phyloP scores from a whole-genome alignment of 2,888 invertebrate genomes.

The Melipona bicolor region DNA sequence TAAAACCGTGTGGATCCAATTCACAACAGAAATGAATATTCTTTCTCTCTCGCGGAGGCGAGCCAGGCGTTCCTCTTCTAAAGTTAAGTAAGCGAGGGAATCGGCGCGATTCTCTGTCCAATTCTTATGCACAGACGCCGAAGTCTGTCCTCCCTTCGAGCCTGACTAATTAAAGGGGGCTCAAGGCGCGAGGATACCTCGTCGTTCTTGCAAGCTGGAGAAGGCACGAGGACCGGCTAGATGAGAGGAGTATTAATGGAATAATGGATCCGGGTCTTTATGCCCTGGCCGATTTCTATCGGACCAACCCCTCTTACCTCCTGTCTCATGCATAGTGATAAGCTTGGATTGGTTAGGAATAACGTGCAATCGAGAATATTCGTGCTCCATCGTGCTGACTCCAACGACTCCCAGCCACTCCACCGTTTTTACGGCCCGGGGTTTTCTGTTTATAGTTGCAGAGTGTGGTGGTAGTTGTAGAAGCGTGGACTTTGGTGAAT shows the following conservation, averaged over 20 bases:
- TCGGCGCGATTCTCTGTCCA: conserved; percentile 70
- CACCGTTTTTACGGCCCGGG: background rate
- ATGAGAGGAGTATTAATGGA: conserved; percentile 52
- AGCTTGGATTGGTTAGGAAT: background rate
- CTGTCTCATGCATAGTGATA: conserved; percentile 51
- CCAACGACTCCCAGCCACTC: background rate
- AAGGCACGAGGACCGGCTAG: conserved; percentile 29
- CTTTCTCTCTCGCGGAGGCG: conserved; percentile 56
- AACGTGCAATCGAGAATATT: background rate
- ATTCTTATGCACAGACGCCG: conserved; percentile 65
- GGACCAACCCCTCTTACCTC: background rate
- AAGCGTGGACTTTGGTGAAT: no score
- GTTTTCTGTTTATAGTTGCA: background rate
- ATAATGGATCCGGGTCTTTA: conserved; percentile 59
- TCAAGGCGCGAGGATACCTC: conserved; percentile 61
- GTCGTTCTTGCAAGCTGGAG: conserved; percentile 31
- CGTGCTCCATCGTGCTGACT: background rate
- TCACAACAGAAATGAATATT: conserved; percentile 69
- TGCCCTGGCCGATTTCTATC: conserved; percentile 43
- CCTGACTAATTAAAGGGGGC: conserved; percentile 72
- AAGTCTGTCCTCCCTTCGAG: conserved; percentile 63
- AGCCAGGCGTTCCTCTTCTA: conserved; percentile 70
- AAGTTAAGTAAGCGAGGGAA: conserved; percentile 64
- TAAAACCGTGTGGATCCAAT: conserved; percentile 69
- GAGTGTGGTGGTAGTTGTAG: no score